phyloP scores from a whole-genome alignment of 2,888 invertebrate species.

The Apantesis nais region DNA sequence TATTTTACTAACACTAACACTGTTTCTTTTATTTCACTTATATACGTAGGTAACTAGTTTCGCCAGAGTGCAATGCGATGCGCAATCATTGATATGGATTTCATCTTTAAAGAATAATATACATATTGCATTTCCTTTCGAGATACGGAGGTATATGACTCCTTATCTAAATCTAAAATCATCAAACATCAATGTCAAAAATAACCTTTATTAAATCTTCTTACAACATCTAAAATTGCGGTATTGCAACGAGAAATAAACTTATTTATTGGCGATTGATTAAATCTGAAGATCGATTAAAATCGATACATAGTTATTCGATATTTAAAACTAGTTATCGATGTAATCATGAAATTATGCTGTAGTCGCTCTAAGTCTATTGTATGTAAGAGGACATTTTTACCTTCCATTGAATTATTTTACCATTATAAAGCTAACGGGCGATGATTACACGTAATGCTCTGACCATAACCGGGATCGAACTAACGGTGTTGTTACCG shows the following conservation, averaged over 20 bases:
- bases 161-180: neutral
- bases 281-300: no score
- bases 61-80: neutral
- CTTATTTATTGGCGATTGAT: no score
- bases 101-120: neutral
- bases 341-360: neutral
- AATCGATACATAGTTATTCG: no score
- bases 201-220: neutral
- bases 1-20: neutral
- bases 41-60: neutral
- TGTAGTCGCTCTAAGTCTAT: neutral
- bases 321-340: neutral
- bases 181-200: neutral
- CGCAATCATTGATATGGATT: neutral
- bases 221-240: neutral
- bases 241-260: neutral
- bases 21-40: neutral
- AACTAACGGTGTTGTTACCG: conserved; percentile 64
- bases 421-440: conserved; percentile 34
- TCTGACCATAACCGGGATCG: conserved; percentile 38
- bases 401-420: neutral
- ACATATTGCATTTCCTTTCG: neutral
- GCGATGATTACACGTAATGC: conserved; percentile 34
- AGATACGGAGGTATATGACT: neutral
- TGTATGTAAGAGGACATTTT: neutral